Evolutionary conservation across 2,113 vertebrate species (phyloP), one percentile per base, ranked within the genome.

Genomic region (Symphodus melops): DNA sequence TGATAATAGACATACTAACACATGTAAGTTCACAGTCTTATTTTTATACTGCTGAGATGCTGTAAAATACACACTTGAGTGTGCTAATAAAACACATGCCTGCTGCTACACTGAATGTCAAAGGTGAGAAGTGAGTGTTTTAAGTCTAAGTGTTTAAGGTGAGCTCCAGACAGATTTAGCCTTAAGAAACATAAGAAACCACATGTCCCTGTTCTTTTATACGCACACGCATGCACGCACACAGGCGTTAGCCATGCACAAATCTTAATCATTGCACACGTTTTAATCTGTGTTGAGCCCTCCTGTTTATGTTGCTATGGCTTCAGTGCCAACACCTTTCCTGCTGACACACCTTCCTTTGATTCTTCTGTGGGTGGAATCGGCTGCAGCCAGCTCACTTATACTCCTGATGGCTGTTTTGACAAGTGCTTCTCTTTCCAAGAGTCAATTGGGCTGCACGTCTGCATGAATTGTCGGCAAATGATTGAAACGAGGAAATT

Each of bases 331-430:
- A 83, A 90, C 89, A 86, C 85, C 76, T 84, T 81, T 74, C 59
- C 68, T 55, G 72, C 72, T 80, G 84, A 88, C 90, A 90, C 85
- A 84, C 91, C 89, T 89, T 89, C 82, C 86, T 89, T 90, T 90
- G 82, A 90, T 77, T 85, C 68, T 39, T 28, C 4, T 56, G 65
- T 3, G 59, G 62, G 68, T 55, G 62, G 76, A 79, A n/a, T n/a
- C n/a, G 33, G 70, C 62, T 57, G 63, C 73, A 62, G 78, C 59
- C 58, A 48, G 77, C 53, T 83, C 61, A n/a, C 48, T 70, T 76
- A 41, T 10, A 19, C 33, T 55, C 17, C 17, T 80, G 72, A 88
- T 84, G 81, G 89, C 87, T 87, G 82, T 87, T 87, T 82, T 81
- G 79, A 88, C 81, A 77, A 87, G 69, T 36, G 68, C 59, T 65